phyloP scores from a whole-genome alignment of 2,113 vertebrate species.

The Melanocharis versteri region DNA sequence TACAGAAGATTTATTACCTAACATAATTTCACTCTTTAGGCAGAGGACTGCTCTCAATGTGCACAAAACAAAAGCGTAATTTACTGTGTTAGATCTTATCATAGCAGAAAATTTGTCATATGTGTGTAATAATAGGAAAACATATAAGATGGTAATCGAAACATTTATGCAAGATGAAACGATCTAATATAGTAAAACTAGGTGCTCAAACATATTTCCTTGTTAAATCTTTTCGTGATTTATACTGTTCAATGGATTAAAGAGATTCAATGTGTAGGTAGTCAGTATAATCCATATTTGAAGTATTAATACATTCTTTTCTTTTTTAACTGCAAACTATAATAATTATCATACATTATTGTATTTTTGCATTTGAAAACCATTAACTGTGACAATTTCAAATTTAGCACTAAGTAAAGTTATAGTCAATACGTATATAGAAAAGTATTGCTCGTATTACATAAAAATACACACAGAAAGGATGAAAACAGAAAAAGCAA shows the following conservation, averaged over 20 bases:
- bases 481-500: background rate
- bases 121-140: background rate
- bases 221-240: background rate
- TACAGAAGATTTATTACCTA: background rate
- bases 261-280: background rate
- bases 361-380: background rate
- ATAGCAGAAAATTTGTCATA: background rate
- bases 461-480: background rate
- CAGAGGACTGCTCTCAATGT: background rate
- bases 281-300: background rate
- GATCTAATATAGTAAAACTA: background rate
- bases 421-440: background rate
- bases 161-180: background rate
- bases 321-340: background rate
- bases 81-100: background rate
- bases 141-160: background rate
- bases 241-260: background rate
- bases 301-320: background rate
- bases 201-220: background rate
- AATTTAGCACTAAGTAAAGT: background rate
- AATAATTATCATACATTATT: background rate
- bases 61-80: background rate
- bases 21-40: background rate
- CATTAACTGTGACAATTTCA: background rate
- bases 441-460: background rate